Base-by-base conservation (phyloP, 2,113 vertebrate genomes). In the Grammomys surdaster region DNA sequence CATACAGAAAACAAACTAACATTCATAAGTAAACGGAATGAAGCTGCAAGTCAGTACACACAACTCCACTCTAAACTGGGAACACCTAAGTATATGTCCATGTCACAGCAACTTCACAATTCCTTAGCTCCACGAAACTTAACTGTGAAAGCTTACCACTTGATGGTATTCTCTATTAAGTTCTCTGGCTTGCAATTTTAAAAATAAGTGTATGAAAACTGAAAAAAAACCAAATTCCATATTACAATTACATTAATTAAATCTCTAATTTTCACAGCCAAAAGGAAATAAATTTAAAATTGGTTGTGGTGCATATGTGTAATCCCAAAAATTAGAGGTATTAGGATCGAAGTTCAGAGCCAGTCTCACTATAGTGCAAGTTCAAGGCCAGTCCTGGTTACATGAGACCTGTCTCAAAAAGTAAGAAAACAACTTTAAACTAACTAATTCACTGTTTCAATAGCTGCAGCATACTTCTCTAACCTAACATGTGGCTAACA, bases 211-310 rank as follows among this genome's bases (percentile, higher is more conserved):
- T 20, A 84, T 4, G 81, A 48, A 96, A 93, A 95, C 19, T 75
- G 5, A 11, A 56, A 86, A 81, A 84, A 70, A 28, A 95, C 9
- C 33, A 13, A 95, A 88, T 69, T 80, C 78, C 65, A 67, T 19
- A 54, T 72, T 91, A 51, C 56, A 91, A 84, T 89, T 81, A 54
- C 3, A 91, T 76, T 85, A 80, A 91, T 67, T 86, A 88, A 93
- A 90, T 95, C 95, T 96, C 89, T 95, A 56, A 92, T 89, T 95
- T 95, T 94, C 80, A 95, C 95, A 48, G 63, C 69, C 56, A 93
- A 19, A 67, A 96, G 92, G 70, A 97, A 65, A 94, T 0, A 46
- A 22, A 51, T 80, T 94, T 95, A 84, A 86, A 19, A 72, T 22
- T 31, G 31, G 28, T 86, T 46, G 60, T 86, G 28, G 28, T 86